Conservation (phyloP, 1,140 invertebrate species). For the Dysdera silvatica region DNA sequence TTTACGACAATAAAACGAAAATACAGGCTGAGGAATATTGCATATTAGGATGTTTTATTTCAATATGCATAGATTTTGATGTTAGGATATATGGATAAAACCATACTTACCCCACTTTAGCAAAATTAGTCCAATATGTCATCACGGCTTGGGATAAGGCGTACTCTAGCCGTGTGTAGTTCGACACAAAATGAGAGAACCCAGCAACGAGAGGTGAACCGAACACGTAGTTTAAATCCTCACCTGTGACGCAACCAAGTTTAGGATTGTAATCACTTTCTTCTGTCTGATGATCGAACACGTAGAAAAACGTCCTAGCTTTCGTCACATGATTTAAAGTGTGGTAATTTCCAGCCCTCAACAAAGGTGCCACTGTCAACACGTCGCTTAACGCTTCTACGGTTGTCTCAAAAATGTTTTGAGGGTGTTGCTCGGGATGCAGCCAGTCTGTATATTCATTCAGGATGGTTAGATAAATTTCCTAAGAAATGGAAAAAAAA, state of each 20-base stretch:
- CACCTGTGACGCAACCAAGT: constrained; percentile 81
- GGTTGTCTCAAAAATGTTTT: constrained; percentile 81
- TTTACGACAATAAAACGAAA: no score
- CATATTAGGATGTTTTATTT: no score
- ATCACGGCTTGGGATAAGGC: constrained; percentile 85
- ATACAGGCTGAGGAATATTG: no score
- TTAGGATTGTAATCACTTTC: constrained; percentile 76
- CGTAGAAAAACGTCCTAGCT: constrained; percentile 75
- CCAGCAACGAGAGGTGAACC: constrained; percentile 69
- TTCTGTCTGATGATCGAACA: constrained; percentile 89
- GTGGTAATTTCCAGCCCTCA: constrained; percentile 85
- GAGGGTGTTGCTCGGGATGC: constrained; percentile 80
- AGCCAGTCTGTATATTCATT: constrained; percentile 99
- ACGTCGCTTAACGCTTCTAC: constrained; percentile 89
- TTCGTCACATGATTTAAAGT: constrained; percentile 55
- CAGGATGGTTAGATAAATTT: constrained; percentile 93
- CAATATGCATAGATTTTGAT: no score
- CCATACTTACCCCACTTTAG: constrained; percentile 79
- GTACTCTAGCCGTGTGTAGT: constrained; percentile 83
- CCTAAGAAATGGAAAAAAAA: no score
- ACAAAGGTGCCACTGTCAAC: constrained; percentile 81
- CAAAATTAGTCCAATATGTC: constrained; percentile 91
- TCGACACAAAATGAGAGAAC: constrained; percentile 70
- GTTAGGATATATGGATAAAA: neutral
- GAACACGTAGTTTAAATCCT: constrained; percentile 86